Evolutionary conservation across 2,113 vertebrate species (phyloP), one percentile per base, ranked within the genome.

Genomic region (Crotalus horridus): DNA sequence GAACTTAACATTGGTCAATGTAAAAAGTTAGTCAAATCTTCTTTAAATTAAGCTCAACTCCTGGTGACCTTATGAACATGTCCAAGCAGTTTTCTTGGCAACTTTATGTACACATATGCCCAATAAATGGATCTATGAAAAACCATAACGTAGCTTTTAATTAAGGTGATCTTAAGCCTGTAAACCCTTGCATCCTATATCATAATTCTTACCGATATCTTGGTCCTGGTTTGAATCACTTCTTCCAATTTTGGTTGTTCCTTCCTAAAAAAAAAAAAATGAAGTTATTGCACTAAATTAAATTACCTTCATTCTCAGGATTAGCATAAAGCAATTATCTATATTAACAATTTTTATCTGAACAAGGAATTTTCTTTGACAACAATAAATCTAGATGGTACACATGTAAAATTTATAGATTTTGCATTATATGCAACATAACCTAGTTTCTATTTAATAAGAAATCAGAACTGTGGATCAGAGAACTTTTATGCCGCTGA

Each of bases 181-280:
- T 24, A 89, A 88, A 23, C 21, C 26, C 15, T 20, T 69, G 59
- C 8, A 8, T 39, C 20, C 13, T 29, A 43, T 88, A 4, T 90
- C 17, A 58, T 39, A 90, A 54, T 85, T 95, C 97, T 98, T 98
- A 99, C 99, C 99, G 95, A 99, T 99, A 91, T 99, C 98, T 88
- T 98, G 98, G 90, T 99, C 98, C 95, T 98, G 96, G 58, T 98
- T 97, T 91, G 98, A 98, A 91, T 98, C 98, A 93, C 97, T 98
- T 95, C 98, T 98, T 97, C 99, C 99, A 93, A 99, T 98, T 96
- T 97, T 98, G 92, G 99, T 99, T 91, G 98, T 97, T 95, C 99
- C 99, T 96, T 99, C 99, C 99, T 99, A 96, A 94, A 97, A 91
- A 93, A 46, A 59, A 23, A 26, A 33, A 69, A 69, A 85, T 51